phyloP scores from a whole-genome alignment of 1,140 invertebrate genomes.

The Hylyphantes graminicola region DNA sequence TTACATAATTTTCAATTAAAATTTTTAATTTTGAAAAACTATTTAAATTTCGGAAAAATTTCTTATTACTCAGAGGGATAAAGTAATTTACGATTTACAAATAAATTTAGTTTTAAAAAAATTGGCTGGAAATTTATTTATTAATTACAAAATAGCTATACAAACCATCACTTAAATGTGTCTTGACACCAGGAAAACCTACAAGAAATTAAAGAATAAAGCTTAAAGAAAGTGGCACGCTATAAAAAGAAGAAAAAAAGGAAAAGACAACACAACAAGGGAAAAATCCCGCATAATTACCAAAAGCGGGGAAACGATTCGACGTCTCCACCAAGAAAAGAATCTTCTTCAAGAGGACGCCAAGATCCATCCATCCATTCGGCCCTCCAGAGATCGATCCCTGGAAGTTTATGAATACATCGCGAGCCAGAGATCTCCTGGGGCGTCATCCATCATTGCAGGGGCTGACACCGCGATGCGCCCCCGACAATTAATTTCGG shows the following conservation, averaged over 20 bases:
- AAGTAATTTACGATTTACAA: too few relatives aligned
- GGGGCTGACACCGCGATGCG: constrained; percentile 2
- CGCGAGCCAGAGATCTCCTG: background rate
- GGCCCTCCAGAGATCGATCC: background rate
- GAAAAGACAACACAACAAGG: background rate
- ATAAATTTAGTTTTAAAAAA: too few relatives aligned
- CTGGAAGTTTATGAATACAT: constrained; percentile 22
- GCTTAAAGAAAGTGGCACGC: background rate
- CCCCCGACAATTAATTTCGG: constrained; percentile 22
- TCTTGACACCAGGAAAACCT: too few relatives aligned
- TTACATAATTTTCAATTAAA: too few relatives aligned
- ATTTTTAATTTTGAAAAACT: too few relatives aligned
- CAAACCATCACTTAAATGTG: too few relatives aligned
- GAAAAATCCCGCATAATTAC: too few relatives aligned
- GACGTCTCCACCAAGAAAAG: background rate
- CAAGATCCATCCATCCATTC: constrained; percentile 17
- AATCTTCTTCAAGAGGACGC: background rate
- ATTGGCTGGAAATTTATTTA: too few relatives aligned
- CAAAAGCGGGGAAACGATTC: background rate
- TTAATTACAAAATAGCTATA: too few relatives aligned
- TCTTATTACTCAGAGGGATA: too few relatives aligned
- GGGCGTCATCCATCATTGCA: constrained; percentile 13
- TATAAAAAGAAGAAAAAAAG: background rate
- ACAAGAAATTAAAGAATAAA: too few relatives aligned
- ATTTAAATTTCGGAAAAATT: too few relatives aligned